Percentiles rank a stretch among this genome's conserved stretches.
Conservation (phyloP, 2,888 invertebrate species). For the Drepanosiphum platanoidis region DNA sequence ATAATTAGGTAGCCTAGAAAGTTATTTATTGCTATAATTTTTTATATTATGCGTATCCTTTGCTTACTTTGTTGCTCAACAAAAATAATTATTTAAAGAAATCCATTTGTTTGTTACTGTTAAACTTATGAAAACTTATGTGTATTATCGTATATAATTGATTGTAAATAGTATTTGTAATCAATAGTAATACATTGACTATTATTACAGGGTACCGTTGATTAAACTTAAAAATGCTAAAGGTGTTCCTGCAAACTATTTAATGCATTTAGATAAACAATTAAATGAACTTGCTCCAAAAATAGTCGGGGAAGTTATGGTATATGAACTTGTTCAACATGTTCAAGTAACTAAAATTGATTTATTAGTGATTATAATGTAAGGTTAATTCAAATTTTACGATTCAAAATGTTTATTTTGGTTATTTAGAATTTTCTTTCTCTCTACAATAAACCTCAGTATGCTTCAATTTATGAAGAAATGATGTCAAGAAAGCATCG, state of each 20-base stretch:
- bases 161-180: too few relatives aligned
- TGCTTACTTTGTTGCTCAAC: not conserved
- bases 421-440: slow-evolving; percentile 77
- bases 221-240: slow-evolving; percentile 79
- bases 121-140: not conserved
- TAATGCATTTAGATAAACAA: slow-evolving; percentile 73
- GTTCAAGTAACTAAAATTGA: slow-evolving; percentile 71
- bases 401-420: slow-evolving; percentile 52
- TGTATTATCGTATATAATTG: too few relatives aligned
- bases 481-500: slow-evolving; percentile 81
- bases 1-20: too few relatives aligned
- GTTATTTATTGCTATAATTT: too few relatives aligned
- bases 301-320: slow-evolving; percentile 84
- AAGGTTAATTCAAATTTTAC: not conserved
- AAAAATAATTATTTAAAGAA: too few relatives aligned
- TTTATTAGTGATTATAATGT: not conserved
- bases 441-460: slow-evolving; percentile 81
- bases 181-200: slow-evolving; percentile 19
- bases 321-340: slow-evolving; percentile 82
- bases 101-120: too few relatives aligned
- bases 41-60: too few relatives aligned
- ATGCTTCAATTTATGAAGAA: slow-evolving; percentile 88
- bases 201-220: slow-evolving; percentile 74
- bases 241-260: slow-evolving; percentile 80
- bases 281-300: slow-evolving; percentile 72